Evolutionary conservation across 1,140 invertebrate species (phyloP).

Genomic region (Sminthurinus signatus): DNA sequence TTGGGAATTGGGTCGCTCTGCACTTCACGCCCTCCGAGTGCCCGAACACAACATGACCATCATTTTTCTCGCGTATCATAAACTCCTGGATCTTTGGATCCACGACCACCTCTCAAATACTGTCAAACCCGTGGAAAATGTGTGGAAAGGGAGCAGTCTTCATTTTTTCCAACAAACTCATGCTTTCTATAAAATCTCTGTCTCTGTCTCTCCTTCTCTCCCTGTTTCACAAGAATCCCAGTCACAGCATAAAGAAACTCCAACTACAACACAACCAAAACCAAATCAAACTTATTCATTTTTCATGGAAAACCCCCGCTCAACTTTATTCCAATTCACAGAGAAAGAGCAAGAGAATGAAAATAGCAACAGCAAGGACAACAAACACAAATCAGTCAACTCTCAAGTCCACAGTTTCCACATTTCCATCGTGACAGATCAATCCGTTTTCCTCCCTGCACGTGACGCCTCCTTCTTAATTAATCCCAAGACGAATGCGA

Average conservation of each 20-base stretch:
- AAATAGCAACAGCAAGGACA: background rate
- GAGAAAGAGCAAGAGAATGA: too few species aligned
- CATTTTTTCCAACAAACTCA: slow-evolving; percentile 28
- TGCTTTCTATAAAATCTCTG: slow-evolving; percentile 32
- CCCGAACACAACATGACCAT: slow-evolving; percentile 24
- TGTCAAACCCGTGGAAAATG: slow-evolving; percentile 35
- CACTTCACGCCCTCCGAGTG: slow-evolving; percentile 28
- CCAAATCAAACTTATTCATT: slow-evolving; percentile 15
- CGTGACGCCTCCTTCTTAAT: slow-evolving; percentile 33
- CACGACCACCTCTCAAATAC: slow-evolving; percentile 32
- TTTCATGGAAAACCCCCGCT: slow-evolving; percentile 31
- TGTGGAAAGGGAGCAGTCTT: slow-evolving; percentile 38
- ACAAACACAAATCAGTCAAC: background rate
- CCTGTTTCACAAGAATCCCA: background rate
- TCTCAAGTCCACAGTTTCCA: slow-evolving; percentile 22
- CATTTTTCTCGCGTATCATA: slow-evolving; percentile 39
- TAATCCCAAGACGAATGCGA: slow-evolving; percentile 3
- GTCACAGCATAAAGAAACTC: background rate
- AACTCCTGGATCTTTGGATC: slow-evolving; percentile 39
- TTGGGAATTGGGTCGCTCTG: slow-evolving; percentile 32
- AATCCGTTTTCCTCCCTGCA: slow-evolving; percentile 31
- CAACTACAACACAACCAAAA: background rate
- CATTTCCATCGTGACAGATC: slow-evolving; percentile 30
- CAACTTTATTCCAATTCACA: slow-evolving; percentile 20
- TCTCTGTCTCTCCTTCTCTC: slow-evolving; percentile 10